Percentiles rank a stretch among this genome's conserved stretches.
Evolutionary conservation across 2,888 invertebrate genomes (phyloP).

Genomic region (Eledona agricola): DNA sequence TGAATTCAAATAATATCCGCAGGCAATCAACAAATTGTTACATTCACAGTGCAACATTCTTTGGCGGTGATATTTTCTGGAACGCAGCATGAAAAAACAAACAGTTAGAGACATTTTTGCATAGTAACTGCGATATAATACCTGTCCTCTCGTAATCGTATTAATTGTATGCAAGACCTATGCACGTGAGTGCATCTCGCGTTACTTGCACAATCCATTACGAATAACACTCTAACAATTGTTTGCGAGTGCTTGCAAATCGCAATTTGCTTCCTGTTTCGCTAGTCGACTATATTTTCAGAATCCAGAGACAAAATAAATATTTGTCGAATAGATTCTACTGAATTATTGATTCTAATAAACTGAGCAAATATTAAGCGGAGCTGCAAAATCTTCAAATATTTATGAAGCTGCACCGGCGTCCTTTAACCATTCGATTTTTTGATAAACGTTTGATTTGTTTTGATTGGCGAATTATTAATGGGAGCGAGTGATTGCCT

Average conservation of each 20-base stretch:
- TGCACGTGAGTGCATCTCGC: conserved; percentile 16
- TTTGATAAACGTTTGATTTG: neutral
- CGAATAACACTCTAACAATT: conserved; percentile 2
- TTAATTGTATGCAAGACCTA: conserved; percentile 5
- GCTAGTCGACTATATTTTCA: neutral
- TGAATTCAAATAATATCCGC: conserved; percentile 33
- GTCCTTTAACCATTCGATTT: no score
- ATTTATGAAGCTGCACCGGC: conserved; percentile 5
- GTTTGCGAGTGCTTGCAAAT: conserved; percentile 5
- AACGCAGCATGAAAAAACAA: conserved; percentile 26
- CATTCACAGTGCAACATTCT: conserved; percentile 29
- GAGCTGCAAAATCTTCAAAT: neutral
- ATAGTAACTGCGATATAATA: conserved; percentile 14
- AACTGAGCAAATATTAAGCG: conserved; percentile 7
- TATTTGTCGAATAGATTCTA: conserved; percentile 5
- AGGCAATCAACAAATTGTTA: conserved; percentile 32
- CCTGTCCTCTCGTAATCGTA: conserved; percentile 1
- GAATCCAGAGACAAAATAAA: neutral
- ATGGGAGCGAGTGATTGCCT: neutral
- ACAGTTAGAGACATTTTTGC: conserved; percentile 19
- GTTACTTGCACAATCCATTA: conserved; percentile 8
- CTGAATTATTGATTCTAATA: conserved; percentile 11
- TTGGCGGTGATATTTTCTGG: conserved; percentile 24
- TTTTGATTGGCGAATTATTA: conserved; percentile 5
- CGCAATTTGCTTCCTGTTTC: no score